phyloP scores from a whole-genome alignment of 2,888 invertebrate genomes.

The Xestia c-nigrum region DNA sequence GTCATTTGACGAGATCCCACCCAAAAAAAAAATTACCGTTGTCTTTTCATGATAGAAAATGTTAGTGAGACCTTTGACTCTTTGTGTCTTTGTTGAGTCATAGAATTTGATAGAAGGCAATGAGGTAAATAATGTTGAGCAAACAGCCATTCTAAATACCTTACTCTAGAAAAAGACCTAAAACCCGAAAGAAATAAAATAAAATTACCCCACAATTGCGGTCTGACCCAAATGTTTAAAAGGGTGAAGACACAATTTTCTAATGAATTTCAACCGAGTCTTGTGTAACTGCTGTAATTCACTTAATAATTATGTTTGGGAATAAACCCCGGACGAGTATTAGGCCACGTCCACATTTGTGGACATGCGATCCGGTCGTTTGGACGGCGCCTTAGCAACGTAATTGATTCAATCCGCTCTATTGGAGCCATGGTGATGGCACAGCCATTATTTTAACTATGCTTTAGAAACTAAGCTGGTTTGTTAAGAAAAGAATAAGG shows the following conservation, averaged over 20 bases:
- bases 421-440: conserved; percentile 60
- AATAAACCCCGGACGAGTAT: conserved; percentile 62
- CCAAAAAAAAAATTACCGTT: not conserved
- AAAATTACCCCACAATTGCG: conserved; percentile 8
- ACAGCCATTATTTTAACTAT: conserved; percentile 58
- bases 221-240: conserved; percentile 49
- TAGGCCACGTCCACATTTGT: conserved; percentile 65
- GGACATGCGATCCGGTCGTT: conserved; percentile 80
- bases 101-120: too few relatives aligned
- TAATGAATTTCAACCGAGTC: conserved; percentile 60
- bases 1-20: too few relatives aligned
- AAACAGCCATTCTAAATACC: not conserved
- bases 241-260: conserved; percentile 56
- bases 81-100: not conserved
- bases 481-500: conserved; percentile 22
- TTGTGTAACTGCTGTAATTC: conserved; percentile 62
- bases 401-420: conserved; percentile 70
- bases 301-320: conserved; percentile 69
- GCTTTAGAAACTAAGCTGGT: conserved; percentile 40
- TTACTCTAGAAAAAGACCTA: not conserved
- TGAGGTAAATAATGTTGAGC: not conserved
- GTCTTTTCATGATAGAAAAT: not conserved
- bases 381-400: conserved; percentile 65
- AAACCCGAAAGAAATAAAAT: conserved; percentile 13
- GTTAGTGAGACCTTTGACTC: not conserved